Conservation (phyloP, 2,888 invertebrate genomes). For the Aporophyla nigra region DNA sequence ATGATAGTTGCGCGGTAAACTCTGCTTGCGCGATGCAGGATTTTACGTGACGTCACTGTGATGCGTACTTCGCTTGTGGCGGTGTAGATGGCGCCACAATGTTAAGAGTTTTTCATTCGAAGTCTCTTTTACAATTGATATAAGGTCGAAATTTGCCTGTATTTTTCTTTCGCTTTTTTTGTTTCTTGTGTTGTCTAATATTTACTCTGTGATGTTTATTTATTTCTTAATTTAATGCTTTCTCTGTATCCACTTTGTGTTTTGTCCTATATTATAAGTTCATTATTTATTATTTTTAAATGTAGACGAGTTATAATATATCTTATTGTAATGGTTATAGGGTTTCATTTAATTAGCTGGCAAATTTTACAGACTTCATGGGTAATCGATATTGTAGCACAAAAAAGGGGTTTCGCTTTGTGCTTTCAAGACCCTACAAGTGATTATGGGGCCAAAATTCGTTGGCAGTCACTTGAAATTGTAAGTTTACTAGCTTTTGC, state of each 20-base stretch:
- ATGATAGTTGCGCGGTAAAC: neutral
- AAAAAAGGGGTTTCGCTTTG: too few species aligned
- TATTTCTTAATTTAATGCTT: constrained; percentile 18
- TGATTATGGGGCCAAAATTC: too few species aligned
- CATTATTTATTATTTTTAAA: neutral
- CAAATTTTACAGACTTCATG: too few species aligned
- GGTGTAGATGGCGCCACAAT: neutral
- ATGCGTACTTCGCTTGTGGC: neutral
- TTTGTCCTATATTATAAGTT: constrained; percentile 24
- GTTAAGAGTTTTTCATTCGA: neutral
- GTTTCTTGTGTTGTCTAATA: constrained; percentile 23
- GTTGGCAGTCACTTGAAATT: too few species aligned
- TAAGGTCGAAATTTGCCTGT: neutral
- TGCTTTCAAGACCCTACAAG: too few species aligned
- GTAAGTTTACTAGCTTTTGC: too few species aligned
- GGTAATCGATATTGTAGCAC: too few species aligned
- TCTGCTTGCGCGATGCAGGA: constrained; percentile 2
- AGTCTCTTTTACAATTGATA: neutral
- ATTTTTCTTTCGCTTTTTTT: constrained; percentile 17
- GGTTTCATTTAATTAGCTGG: too few species aligned
- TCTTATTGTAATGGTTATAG: neutral
- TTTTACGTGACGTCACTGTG: neutral
- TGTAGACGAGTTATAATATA: constrained; percentile 1
- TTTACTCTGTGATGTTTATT: neutral
- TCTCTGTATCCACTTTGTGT: constrained; percentile 28